Evolutionary conservation across 2,888 invertebrate species (phyloP).

Genomic region (Limnephilus rhombicus): DNA sequence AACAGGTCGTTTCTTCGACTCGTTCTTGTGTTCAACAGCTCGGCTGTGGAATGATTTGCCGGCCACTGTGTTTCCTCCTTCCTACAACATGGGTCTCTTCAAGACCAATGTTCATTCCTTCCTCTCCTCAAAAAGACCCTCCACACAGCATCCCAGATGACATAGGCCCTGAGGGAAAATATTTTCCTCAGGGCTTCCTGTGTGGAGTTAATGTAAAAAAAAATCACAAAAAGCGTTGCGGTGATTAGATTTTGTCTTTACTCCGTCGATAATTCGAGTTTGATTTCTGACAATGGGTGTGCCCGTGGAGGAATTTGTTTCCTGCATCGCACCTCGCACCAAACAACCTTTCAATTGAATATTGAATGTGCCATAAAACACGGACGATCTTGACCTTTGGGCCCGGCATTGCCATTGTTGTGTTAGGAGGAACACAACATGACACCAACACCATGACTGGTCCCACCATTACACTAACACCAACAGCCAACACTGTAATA

Average conservation of each 20-base stretch:
- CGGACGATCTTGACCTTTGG: conserved; percentile 58
- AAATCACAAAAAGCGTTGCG: neutral
- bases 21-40: too few relatives aligned
- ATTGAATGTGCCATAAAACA: conserved; percentile 49
- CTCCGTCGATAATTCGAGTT: neutral
- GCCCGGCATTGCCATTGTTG: neutral
- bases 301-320: conserved; percentile 54
- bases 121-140: too few relatives aligned
- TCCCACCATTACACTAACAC: neutral
- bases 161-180: too few relatives aligned
- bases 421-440: neutral
- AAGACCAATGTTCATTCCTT: too few relatives aligned
- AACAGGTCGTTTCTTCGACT: too few relatives aligned
- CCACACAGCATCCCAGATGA: too few relatives aligned
- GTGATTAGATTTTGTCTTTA: neutral
- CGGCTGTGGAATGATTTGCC: too few relatives aligned
- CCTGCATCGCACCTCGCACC: conserved; percentile 40
- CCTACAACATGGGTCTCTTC: too few relatives aligned
- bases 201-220: too few relatives aligned
- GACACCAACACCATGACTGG: neutral
- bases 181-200: too few relatives aligned
- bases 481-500: neutral
- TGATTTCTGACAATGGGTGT: conserved; percentile 42
- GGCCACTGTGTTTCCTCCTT: too few relatives aligned
- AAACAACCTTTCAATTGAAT: conserved; percentile 51